Percentiles rank a stretch among this genome's conserved stretches.
phyloP scores from a whole-genome alignment of 1,140 invertebrate genomes.

The Zophobas atratus region DNA sequence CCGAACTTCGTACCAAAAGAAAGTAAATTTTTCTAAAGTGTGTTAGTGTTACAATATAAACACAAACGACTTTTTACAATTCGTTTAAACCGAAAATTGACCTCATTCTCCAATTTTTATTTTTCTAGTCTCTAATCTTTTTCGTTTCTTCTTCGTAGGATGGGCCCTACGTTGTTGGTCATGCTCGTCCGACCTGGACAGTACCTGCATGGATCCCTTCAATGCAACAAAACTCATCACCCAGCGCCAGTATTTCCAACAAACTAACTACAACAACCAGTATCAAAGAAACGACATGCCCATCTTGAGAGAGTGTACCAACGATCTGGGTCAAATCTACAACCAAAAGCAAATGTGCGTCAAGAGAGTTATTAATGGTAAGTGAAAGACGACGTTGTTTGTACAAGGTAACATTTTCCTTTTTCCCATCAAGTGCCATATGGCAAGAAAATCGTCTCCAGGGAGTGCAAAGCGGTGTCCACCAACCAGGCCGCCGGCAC shows the following conservation, averaged over 20 bases:
- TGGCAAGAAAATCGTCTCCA: constrained; percentile 49
- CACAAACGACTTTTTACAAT: too few species aligned
- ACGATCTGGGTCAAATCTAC: constrained; percentile 24
- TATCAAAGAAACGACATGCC: constrained; percentile 44
- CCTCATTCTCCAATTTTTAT: not conserved
- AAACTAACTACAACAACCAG: constrained; percentile 16
- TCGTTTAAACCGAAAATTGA: too few species aligned
- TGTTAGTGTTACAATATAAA: too few species aligned
- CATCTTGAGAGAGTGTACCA: constrained; percentile 5
- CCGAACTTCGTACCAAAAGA: too few species aligned
- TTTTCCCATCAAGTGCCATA: constrained; percentile 46
- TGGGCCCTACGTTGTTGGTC: constrained; percentile 79
- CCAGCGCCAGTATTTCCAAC: constrained; percentile 21
- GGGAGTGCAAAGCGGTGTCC: constrained; percentile 71
- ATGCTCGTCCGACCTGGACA: constrained; percentile 79
- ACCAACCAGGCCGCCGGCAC: constrained; percentile 70
- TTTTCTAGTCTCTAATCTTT: not conserved
- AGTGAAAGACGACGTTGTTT: constrained; percentile 17
- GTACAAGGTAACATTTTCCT: constrained; percentile 12
- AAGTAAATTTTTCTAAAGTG: not conserved
- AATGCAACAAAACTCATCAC: constrained; percentile 71
- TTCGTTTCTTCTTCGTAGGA: constrained; percentile 65
- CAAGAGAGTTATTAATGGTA: constrained; percentile 55
- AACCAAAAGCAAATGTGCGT: constrained; percentile 57
- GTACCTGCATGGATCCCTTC: constrained; percentile 80